Conservation (phyloP, 2,797 vertebrate genomes). For the Australoheros facetus region DNA sequence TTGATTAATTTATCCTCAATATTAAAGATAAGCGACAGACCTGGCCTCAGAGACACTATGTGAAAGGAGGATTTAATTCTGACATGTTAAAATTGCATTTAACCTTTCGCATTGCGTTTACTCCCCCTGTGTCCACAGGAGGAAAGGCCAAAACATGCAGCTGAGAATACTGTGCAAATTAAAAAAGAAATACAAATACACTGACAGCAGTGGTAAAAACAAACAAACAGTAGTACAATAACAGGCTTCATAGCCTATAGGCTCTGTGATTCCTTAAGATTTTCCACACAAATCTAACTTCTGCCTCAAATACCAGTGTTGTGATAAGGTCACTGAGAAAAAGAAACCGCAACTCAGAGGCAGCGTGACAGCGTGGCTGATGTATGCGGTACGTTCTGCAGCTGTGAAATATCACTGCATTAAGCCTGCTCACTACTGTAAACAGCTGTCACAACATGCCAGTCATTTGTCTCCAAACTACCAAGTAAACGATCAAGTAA, state of each 20-base stretch:
- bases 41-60: not conserved
- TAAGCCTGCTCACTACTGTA: not conserved
- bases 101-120: not conserved
- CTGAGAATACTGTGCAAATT: not conserved
- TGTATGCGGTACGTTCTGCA: not conserved
- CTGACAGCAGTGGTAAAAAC: not conserved
- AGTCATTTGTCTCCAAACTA: not conserved
- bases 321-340: not conserved
- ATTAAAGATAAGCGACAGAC: not conserved
- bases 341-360: not conserved
- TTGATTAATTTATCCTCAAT: not conserved
- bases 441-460: slow-evolving; percentile 26
- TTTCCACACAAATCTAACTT: not conserved
- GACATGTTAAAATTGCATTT: not conserved
- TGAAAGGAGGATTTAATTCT: not conserved
- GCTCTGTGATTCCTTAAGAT: not conserved
- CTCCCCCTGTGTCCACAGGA: not conserved
- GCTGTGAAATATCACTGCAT: slow-evolving; percentile 12
- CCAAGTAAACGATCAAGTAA: not conserved
- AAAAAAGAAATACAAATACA: not conserved
- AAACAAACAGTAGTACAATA: not conserved
- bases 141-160: not conserved
- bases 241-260: not conserved
- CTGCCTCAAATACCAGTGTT: not conserved
- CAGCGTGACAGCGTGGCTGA: not conserved